These are phyloP conservation scores for Terebella lapidaria DNA, from an alignment of 2,888 invertebrate genomes.

Conservation along the genomic window DNA sequence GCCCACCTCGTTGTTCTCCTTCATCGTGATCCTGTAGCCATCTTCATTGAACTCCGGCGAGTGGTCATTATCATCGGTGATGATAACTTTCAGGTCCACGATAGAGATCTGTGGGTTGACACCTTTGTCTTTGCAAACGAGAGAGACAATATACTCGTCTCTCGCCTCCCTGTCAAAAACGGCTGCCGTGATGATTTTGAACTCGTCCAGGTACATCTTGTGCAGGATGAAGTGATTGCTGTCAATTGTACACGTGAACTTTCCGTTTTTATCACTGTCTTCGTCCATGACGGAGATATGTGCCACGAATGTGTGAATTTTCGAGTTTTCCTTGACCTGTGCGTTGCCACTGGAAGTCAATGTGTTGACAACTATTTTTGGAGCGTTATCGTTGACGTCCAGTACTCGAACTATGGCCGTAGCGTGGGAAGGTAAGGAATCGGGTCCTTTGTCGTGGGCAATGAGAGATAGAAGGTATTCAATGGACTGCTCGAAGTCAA, in stretches of 20 bases:
- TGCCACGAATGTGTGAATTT: constrained; percentile 64
- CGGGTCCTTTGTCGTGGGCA: constrained; percentile 28
- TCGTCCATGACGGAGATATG: constrained; percentile 79
- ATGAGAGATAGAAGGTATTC: constrained; percentile 20
- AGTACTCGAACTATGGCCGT: constrained; percentile 30
- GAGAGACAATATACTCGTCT: constrained; percentile 43
- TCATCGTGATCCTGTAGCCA: constrained; percentile 71
- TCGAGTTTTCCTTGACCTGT: constrained; percentile 76
- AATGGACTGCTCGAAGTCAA: constrained; percentile 21
- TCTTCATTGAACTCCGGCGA: constrained; percentile 86
- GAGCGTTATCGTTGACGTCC: constrained; percentile 38
- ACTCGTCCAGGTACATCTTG: constrained; percentile 35
- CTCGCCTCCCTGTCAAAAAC: constrained; percentile 36
- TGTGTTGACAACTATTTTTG: constrained; percentile 32
- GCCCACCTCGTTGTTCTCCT: constrained; percentile 78
- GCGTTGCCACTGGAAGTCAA: constrained; percentile 26
- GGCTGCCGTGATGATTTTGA: constrained; percentile 54
- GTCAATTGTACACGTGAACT: constrained; percentile 57
- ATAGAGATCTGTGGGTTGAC: constrained; percentile 69
- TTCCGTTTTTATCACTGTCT: constrained; percentile 78
- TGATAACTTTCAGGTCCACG: constrained; percentile 51
- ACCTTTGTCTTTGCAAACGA: constrained; percentile 66
- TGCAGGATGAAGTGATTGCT: constrained; percentile 30
- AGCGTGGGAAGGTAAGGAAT: constrained; percentile 28
- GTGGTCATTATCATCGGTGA: constrained; percentile 92